A percentile compares a stretch with the other conserved stretches of the same genome.
These are phyloP conservation scores for Oopsacas minuta DNA, from an alignment of 37 sponge, comb jelly and placozoan genomes.

Conservation along the genomic window DNA sequence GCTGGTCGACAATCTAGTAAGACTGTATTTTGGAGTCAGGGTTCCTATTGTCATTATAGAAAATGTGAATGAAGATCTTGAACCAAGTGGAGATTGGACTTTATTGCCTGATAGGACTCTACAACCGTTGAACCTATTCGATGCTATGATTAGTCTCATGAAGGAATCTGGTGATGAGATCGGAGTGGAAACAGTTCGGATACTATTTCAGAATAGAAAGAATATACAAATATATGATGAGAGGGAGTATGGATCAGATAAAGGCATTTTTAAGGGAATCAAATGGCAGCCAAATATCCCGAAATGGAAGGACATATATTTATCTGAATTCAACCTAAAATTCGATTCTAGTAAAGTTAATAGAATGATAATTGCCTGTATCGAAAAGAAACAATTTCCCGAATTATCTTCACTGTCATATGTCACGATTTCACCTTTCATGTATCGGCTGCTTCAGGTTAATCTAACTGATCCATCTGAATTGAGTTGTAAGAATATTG, in stretches of 20 bases:
- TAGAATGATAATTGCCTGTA: neutral
- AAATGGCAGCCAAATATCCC: neutral
- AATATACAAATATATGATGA: neutral
- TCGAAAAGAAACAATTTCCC: neutral
- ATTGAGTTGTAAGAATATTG: neutral
- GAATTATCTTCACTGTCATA: neutral
- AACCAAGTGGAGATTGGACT: neutral
- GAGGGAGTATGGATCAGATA: neutral
- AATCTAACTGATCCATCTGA: neutral
- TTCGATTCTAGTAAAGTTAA: neutral
- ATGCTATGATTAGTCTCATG: neutral
- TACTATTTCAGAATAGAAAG: slow-evolving; percentile 5
- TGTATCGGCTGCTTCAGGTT: neutral
- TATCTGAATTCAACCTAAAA: neutral
- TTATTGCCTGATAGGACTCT: neutral
- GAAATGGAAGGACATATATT: neutral
- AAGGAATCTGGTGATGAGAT: slow-evolving; percentile 5
- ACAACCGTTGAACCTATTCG: neutral
- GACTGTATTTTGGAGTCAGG: neutral
- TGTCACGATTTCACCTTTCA: neutral
- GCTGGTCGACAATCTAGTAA: neutral
- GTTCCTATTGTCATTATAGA: neutral
- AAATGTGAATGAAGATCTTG: neutral
- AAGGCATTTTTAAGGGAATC: neutral
- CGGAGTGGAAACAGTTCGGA: neutral